A percentile compares a stretch with the other conserved stretches of the same genome.
These are phyloP conservation scores for Syngnathus typhle DNA, from an alignment of 2,113 vertebrate species.

Conservation along the genomic window DNA sequence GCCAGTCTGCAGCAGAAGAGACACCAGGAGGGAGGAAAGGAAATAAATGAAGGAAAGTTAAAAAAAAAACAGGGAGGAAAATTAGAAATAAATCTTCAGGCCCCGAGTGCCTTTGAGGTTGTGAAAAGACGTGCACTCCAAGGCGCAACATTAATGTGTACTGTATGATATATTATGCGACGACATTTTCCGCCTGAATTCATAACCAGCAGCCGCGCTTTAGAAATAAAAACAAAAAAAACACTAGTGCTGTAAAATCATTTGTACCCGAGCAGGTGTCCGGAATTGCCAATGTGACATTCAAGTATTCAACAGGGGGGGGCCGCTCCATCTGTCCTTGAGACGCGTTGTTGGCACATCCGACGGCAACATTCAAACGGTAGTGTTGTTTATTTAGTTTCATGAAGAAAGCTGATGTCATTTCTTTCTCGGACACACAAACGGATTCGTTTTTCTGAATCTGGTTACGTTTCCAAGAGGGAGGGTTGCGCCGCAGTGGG, in stretches of 20 bases:
- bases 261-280: conserved; percentile 12
- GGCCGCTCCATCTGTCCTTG: neutral
- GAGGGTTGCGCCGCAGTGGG: too few relatives aligned
- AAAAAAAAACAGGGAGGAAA: neutral
- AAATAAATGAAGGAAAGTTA: conserved; percentile 22
- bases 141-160: conserved; percentile 3
- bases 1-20: conserved; percentile 89
- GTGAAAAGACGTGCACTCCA: neutral
- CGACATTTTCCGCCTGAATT: conserved; percentile 6
- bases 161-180: neutral
- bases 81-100: neutral
- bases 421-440: neutral
- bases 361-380: neutral
- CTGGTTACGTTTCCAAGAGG: too few relatives aligned
- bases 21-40: conserved; percentile 70
- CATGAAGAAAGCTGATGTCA: too few relatives aligned
- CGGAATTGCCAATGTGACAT: conserved; percentile 2
- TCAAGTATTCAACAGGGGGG: neutral
- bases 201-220: conserved; percentile 5
- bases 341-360: neutral
- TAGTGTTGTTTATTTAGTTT: too few relatives aligned
- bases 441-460: too few relatives aligned
- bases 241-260: neutral
- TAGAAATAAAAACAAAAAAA: neutral
- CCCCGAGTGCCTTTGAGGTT: neutral